Base-by-base conservation (phyloP, 2,113 vertebrate genomes). In the Scartelaos histophorus region DNA sequence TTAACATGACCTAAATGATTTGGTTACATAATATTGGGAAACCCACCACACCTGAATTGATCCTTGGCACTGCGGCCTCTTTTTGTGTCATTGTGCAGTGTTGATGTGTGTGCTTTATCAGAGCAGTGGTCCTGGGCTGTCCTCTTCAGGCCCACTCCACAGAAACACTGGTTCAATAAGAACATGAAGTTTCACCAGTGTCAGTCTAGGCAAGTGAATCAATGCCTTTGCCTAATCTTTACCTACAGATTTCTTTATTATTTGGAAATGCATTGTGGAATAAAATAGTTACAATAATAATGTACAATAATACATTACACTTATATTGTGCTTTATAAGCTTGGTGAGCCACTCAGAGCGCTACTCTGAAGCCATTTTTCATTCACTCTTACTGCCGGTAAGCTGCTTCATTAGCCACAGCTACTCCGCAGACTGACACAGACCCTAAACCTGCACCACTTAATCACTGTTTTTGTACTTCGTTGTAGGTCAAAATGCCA, bases 1-100 rank as follows among this genome's bases (percentile, higher is more conserved):
- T 62, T 76, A 66, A 64, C 49, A 61, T 51, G 66, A 78, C 22
- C 38, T 70, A 56, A 77, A 69, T 80, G 75, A 74, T 5, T 69
- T 29, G n/a, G 21, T 69, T 80, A 61, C 75, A 61, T 81, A 47
- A 80, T 54, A 2, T 2, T 46, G 17, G 10, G 6, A 15, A 35
- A 51, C 19, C 19, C 35, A 66, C 53, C 38, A 53, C 2, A 21
- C 3, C 24, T 62, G 11, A 17, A 66, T 46, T 1, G 0, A 34
- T 45, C 29, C 12, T 49, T 38, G 4, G 22, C 21, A 24, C 21
- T 45, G 65, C 38, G 65, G 24, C 43, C 21, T 22, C n/a, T 2
- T 13, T 45, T 1, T 66, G 64, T 46, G 3, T 13, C 13, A 46
- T 66, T 19, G 16, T 12, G 10, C 45, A n/a, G 53, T 49, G 21